Conservation (phyloP, 2,888 invertebrate genomes). For the Harpalus rufipes region DNA sequence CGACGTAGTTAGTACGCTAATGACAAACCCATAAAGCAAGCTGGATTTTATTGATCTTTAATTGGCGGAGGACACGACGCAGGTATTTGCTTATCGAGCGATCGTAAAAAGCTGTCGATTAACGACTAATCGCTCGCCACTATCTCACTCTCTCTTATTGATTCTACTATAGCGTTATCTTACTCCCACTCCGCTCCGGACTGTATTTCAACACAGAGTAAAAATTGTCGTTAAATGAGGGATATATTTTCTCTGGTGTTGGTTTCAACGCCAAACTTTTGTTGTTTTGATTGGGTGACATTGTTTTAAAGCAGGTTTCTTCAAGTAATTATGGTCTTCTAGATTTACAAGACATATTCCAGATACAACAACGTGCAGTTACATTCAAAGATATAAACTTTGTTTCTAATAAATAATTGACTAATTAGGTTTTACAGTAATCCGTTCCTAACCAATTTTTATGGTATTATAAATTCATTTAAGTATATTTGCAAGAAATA, state of each 20-base stretch:
- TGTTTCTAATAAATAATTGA: neutral
- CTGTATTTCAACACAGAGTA: conserved; percentile 43
- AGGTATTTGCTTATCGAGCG: conserved; percentile 64
- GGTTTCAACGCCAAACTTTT: conserved; percentile 42
- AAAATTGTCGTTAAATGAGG: conserved; percentile 51
- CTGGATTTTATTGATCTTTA: conserved; percentile 66
- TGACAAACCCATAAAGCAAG: conserved; percentile 62
- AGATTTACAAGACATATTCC: conserved; percentile 1
- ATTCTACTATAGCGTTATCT: neutral
- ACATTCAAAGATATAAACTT: conserved; percentile 6
- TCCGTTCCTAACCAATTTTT: neutral
- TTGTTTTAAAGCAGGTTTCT: conserved; percentile 40
- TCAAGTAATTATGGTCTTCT: conserved; percentile 17
- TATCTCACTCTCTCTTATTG: conserved; percentile 26
- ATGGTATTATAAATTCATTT: neutral
- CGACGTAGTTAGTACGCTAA: conserved; percentile 47
- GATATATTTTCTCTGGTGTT: conserved; percentile 45
- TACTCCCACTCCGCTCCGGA: conserved; percentile 10
- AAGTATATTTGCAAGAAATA: too few species aligned
- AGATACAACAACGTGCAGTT: neutral
- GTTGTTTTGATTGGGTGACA: conserved; percentile 37
- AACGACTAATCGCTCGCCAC: conserved; percentile 61
- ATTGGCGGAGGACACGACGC: conserved; percentile 65
- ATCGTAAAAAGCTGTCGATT: conserved; percentile 66
- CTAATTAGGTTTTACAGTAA: neutral